Evolutionary conservation across 1,140 invertebrate genomes (phyloP).

Genomic region (Carcinoscorpius rotundicauda): DNA sequence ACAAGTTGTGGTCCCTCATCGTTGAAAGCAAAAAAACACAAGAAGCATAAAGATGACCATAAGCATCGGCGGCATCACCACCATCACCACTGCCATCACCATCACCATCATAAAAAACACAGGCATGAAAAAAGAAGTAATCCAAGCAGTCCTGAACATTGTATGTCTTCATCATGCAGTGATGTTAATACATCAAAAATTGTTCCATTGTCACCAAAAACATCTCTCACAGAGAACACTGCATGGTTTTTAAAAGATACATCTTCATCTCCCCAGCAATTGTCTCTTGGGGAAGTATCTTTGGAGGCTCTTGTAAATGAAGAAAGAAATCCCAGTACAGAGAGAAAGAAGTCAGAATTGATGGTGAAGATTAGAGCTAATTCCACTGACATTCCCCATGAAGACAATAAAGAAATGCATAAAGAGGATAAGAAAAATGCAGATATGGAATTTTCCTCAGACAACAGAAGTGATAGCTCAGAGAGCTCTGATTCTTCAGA

Average conservation of each 20-base stretch:
- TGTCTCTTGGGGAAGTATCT: too few species aligned
- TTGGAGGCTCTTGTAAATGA: too few species aligned
- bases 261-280: too few species aligned
- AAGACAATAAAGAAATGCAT: too few species aligned
- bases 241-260: too few species aligned
- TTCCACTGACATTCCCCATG: too few species aligned
- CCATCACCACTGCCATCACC: conserved; percentile 54
- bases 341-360: neutral
- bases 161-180: neutral
- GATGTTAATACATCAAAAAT: too few species aligned
- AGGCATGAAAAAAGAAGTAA: conserved; percentile 20
- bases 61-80: conserved; percentile 48
- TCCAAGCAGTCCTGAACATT: conserved; percentile 11
- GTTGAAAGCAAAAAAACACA: conserved; percentile 44
- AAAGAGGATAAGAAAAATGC: neutral
- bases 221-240: too few species aligned
- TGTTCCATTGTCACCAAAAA: too few species aligned
- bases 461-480: conserved; percentile 1
- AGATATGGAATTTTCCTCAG: neutral
- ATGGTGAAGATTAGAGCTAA: neutral
- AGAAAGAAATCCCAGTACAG: too few species aligned
- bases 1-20: neutral
- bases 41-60: conserved; percentile 30
- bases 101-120: conserved; percentile 51
- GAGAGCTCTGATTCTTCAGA: conserved; percentile 17